phyloP scores from a whole-genome alignment of 2,888 invertebrate genomes.

The Euzetes globulus region DNA sequence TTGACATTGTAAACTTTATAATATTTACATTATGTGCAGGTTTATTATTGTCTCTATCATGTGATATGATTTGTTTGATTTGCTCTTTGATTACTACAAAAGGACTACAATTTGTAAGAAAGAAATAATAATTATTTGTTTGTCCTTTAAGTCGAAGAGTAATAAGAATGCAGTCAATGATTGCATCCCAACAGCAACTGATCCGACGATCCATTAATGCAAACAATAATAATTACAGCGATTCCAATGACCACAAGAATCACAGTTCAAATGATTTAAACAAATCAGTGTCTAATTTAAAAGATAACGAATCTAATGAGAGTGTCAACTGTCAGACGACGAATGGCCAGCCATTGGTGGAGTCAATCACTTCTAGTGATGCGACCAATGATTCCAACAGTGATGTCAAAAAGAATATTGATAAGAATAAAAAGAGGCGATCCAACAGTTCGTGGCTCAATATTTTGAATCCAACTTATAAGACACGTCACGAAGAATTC shows the following conservation, averaged over 20 bases:
- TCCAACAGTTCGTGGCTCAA: conserved; percentile 19
- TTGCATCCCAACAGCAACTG: conserved; percentile 22
- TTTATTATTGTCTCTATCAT: no score
- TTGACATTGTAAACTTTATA: no score
- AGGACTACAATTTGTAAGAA: no score
- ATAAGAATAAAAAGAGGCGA: conserved; percentile 10
- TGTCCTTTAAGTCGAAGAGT: no score
- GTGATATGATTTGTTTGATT: no score
- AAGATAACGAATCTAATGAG: background rate
- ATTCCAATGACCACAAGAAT: background rate
- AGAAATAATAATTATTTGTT: no score
- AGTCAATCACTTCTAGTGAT: background rate
- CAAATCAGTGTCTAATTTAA: background rate
- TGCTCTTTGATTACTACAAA: no score
- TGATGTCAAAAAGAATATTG: background rate
- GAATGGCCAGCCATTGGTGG: background rate
- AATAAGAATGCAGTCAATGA: conserved; percentile 25
- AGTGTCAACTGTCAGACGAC: background rate
- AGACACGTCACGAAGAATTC: conserved; percentile 57
- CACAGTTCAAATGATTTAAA: background rate
- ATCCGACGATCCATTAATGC: background rate
- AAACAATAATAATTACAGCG: background rate
- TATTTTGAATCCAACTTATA: conserved; percentile 22
- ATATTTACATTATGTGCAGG: no score
- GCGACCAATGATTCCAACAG: background rate